Percentiles rank a stretch among this genome's conserved stretches.
phyloP scores from a whole-genome alignment of 2,888 invertebrate genomes.

The Mythimna lalbum region DNA sequence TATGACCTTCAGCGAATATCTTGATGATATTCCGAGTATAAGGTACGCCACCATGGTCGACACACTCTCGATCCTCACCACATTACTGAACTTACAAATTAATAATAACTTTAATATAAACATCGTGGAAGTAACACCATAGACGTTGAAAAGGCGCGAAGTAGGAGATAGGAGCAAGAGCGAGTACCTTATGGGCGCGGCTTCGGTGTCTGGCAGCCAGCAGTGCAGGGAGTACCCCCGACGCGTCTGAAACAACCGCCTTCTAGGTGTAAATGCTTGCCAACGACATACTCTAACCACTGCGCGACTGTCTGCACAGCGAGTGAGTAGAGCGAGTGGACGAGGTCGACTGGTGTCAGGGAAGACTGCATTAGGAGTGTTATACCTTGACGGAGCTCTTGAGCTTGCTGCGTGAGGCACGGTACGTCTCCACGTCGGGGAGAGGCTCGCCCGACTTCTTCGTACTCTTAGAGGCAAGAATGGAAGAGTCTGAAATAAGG shows the following conservation, averaged over 20 bases:
- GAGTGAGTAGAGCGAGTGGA: background rate
- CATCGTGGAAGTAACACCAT: background rate
- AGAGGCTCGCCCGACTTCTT: conserved; percentile 81
- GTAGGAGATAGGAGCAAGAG: background rate
- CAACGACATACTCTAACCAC: conserved; percentile 24
- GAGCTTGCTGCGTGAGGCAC: conserved; percentile 78
- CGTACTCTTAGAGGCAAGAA: conserved; percentile 83
- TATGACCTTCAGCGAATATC: too few species aligned
- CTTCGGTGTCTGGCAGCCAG: conserved; percentile 83
- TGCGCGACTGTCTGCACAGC: conserved; percentile 3
- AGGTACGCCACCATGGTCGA: too few species aligned
- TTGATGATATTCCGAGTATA: too few species aligned
- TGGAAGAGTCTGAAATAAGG: conserved; percentile 79
- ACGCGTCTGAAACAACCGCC: conserved; percentile 90
- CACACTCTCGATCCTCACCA: too few species aligned
- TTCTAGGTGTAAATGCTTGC: conserved; percentile 79
- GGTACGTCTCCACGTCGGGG: conserved; percentile 82
- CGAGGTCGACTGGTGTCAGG: background rate
- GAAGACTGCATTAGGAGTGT: conserved; percentile 27
- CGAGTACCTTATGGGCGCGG: conserved; percentile 75
- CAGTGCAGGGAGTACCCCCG: conserved; percentile 89
- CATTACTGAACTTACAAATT: too few species aligned
- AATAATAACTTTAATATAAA: too few species aligned
- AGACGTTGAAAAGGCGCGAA: background rate
- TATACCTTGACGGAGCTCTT: conserved; percentile 84